Conservation (phyloP, 2,888 invertebrate genomes). For the Clusia tigrina region DNA sequence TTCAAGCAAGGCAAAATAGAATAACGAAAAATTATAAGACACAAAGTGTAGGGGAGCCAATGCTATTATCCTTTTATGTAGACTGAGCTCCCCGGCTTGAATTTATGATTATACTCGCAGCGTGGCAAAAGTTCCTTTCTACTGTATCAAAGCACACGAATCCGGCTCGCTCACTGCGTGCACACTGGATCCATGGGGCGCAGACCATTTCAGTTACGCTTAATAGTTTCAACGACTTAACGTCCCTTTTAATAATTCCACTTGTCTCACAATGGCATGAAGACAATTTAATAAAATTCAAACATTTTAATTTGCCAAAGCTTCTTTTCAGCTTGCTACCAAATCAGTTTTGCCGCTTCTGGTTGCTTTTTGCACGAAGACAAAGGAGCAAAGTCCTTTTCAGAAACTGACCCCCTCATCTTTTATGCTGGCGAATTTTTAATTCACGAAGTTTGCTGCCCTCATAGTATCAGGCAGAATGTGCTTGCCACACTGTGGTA, state of each 20-base stretch:
- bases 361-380: not conserved
- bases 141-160: no score
- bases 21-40: no score
- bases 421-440: not conserved
- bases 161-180: no score
- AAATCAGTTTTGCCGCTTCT: no score
- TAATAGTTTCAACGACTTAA: constrained; percentile 11
- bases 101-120: no score
- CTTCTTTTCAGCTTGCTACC: constrained; percentile 31
- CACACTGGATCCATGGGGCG: constrained; percentile 16
- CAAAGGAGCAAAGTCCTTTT: not conserved
- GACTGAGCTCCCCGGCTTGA: no score
- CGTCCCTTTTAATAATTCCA: constrained; percentile 12
- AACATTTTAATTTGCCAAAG: constrained; percentile 40
- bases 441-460: not conserved
- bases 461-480: no score
- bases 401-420: not conserved
- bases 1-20: no score
- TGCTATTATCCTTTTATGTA: no score
- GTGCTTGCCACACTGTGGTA: no score
- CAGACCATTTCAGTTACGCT: constrained; percentile 10
- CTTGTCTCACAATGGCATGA: constrained; percentile 24
- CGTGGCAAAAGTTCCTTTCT: no score
- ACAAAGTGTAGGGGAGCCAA: no score
- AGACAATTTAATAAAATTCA: constrained; percentile 37